Evolutionary conservation across 2,888 invertebrate species (phyloP).

Genomic region (Dasypolia templi): DNA sequence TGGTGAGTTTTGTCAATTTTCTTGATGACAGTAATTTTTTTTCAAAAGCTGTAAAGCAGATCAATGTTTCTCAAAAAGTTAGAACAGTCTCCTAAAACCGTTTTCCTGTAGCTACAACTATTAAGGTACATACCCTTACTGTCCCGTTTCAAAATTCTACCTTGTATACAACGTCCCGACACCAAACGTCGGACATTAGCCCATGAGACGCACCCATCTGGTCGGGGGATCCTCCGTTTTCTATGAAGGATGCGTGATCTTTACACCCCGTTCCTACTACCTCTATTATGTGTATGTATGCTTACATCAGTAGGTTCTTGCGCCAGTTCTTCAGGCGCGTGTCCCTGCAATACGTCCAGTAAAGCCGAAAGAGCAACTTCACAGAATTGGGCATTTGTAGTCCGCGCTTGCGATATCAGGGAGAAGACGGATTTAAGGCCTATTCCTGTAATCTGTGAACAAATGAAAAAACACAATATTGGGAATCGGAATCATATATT

Average conservation of each 20-base stretch:
- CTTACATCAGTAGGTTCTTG: constrained; percentile 94
- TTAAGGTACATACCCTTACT: background rate
- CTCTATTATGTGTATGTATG: background rate
- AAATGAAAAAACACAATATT: constrained; percentile 10
- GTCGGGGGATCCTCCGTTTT: background rate
- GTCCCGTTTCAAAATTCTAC: background rate
- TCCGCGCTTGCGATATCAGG: constrained; percentile 96
- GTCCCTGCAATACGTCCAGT: constrained; percentile 97
- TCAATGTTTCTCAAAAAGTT: background rate
- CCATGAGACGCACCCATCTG: background rate
- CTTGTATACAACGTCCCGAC: background rate
- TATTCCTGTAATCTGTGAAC: constrained; percentile 93
- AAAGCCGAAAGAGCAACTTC: constrained; percentile 96
- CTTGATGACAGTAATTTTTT: background rate
- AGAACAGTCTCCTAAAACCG: background rate
- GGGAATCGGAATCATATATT: background rate
- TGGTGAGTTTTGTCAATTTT: background rate
- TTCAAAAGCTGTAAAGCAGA: background rate
- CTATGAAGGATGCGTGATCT: background rate
- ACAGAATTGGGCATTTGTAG: constrained; percentile 95
- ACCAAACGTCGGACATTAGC: background rate
- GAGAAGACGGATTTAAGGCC: constrained; percentile 97
- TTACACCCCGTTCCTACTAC: background rate
- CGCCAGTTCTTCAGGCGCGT: constrained; percentile 95
- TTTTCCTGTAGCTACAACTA: background rate